Conservation (phyloP, 2,797 vertebrate species). For the Anguilla pacifica region DNA sequence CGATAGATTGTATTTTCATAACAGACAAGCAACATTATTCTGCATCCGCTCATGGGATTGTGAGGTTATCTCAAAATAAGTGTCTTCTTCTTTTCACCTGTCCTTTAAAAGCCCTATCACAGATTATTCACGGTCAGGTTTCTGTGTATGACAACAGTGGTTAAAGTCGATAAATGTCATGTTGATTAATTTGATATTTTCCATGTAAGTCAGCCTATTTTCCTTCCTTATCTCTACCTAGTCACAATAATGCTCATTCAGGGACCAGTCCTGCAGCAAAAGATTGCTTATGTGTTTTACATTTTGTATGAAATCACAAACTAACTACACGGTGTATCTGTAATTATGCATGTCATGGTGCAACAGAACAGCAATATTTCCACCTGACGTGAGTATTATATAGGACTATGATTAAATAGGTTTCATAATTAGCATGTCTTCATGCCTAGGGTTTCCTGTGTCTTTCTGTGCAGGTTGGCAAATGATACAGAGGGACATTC, state of each 20-base stretch:
- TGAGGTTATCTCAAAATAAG: background rate
- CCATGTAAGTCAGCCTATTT: background rate
- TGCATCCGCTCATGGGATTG: background rate
- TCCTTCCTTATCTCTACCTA: background rate
- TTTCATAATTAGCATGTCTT: background rate
- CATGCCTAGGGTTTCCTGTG: background rate
- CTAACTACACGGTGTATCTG: background rate
- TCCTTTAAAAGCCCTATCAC: slow-evolving; percentile 13
- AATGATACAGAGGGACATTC: background rate
- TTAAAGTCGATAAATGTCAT: background rate
- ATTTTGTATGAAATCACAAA: background rate
- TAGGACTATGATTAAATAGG: background rate
- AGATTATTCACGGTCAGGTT: background rate
- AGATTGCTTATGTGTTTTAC: background rate
- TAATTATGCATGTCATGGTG: background rate
- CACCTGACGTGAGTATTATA: background rate
- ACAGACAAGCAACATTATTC: background rate
- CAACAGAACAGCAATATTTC: background rate
- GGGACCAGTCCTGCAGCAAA: background rate
- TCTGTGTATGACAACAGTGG: background rate
- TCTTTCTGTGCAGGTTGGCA: background rate
- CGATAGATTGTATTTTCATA: background rate
- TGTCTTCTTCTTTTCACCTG: background rate
- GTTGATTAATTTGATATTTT: background rate
- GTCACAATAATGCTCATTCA: background rate